These are phyloP conservation scores for Thereva unica DNA, from an alignment of 2,888 invertebrate species.

Conservation along the genomic window DNA sequence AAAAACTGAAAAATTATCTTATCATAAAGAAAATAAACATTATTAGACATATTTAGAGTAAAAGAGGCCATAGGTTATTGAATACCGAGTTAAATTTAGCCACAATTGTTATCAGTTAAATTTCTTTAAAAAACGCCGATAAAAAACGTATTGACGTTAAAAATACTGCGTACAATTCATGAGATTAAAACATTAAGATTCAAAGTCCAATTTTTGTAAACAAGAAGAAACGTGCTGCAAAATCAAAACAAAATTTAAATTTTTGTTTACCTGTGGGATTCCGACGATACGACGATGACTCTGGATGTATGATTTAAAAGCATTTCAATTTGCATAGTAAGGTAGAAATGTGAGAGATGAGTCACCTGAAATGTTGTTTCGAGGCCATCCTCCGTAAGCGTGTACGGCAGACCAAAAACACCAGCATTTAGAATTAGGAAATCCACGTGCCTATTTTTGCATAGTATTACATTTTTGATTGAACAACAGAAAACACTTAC, in stretches of 20 bases:
- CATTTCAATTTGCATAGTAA: constrained; percentile 75
- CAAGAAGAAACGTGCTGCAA: neutral
- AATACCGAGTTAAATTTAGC: too few relatives aligned
- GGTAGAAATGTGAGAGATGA: constrained; percentile 79
- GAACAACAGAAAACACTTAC: constrained; percentile 44
- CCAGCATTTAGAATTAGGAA: constrained; percentile 82
- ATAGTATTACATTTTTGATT: neutral
- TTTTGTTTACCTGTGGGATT: constrained; percentile 68
- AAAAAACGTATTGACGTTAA: too few relatives aligned
- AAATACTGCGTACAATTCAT: too few relatives aligned
- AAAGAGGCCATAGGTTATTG: too few relatives aligned
- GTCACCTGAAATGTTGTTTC: constrained; percentile 87
- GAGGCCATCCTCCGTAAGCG: constrained; percentile 73
- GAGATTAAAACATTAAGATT: neutral
- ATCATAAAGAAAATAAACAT: too few relatives aligned
- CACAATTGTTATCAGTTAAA: too few relatives aligned
- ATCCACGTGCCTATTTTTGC: constrained; percentile 64
- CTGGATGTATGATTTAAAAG: constrained; percentile 70
- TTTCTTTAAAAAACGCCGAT: too few relatives aligned
- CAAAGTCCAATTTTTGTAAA: constrained; percentile 4
- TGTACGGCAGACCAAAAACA: constrained; percentile 74
- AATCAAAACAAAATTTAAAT: neutral
- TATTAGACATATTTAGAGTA: too few relatives aligned
- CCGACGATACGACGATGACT: constrained; percentile 85
- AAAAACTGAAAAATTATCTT: too few relatives aligned